Conservation (phyloP, 2,113 vertebrate species). For the Eulemur macaco region DNA sequence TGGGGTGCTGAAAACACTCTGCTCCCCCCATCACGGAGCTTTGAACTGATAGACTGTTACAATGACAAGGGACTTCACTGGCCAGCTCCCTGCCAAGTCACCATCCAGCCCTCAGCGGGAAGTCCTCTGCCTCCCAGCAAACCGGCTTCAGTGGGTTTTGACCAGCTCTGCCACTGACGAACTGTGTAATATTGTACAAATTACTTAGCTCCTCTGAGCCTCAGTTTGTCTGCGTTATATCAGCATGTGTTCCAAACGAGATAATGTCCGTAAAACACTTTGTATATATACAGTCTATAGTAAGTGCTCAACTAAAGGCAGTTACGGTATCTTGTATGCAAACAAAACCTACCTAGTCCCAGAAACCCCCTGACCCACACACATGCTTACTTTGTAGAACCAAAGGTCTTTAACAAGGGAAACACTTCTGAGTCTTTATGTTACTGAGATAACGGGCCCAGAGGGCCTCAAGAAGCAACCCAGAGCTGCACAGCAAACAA, state of each 20-base stretch:
- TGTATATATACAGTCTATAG: fast-evolving
- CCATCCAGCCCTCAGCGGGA: not conserved
- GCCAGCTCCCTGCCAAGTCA: not conserved
- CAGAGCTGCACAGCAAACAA: not conserved
- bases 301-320: not conserved
- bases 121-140: not conserved
- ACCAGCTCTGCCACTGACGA: not conserved
- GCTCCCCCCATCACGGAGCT: not conserved
- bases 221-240: not conserved
- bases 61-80: not conserved
- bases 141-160: not conserved
- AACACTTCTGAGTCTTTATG: not conserved
- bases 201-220: not conserved
- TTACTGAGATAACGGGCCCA: not conserved
- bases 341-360: not conserved
- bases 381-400: not conserved
- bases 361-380: not conserved
- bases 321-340: not conserved
- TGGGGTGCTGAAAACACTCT: not conserved
- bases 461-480: not conserved
- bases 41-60: not conserved
- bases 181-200: not conserved
- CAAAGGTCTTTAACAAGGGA: not conserved
- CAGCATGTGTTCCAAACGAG: not conserved
- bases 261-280: not conserved